These are phyloP conservation scores for Trididemnum clinides DNA, from an alignment of 23 tunicate species.

Conservation along the genomic window DNA sequence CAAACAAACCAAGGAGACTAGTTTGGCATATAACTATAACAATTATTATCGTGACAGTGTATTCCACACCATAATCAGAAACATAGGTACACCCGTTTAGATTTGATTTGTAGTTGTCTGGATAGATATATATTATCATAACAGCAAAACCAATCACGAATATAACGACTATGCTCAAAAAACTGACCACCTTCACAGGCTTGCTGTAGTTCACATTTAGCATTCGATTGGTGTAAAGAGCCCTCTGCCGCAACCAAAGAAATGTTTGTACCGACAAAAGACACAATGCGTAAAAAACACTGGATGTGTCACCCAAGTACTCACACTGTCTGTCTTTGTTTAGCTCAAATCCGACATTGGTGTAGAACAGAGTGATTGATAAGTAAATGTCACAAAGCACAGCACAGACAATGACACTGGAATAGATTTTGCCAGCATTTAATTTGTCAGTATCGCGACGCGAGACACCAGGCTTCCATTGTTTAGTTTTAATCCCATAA, in stretches of 20 bases:
- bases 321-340: slow-evolving; percentile 27
- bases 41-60: neutral
- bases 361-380: neutral
- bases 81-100: slow-evolving; percentile 27
- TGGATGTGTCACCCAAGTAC: slow-evolving; percentile 27
- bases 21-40: slow-evolving; percentile 41
- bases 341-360: slow-evolving; percentile 13
- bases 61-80: neutral
- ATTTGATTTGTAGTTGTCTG: slow-evolving; percentile 7
- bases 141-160: slow-evolving; percentile 8
- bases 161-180: slow-evolving; percentile 26
- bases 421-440: slow-evolving; percentile 11
- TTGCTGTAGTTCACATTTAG: slow-evolving; percentile 33
- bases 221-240: slow-evolving; percentile 48
- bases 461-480: slow-evolving; percentile 17
- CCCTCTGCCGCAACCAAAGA: slow-evolving; percentile 58
- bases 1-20: slow-evolving; percentile 30
- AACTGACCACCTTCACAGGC: slow-evolving; percentile 22
- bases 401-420: slow-evolving; percentile 34
- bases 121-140: neutral
- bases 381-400: slow-evolving; percentile 6
- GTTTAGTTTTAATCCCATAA: slow-evolving; percentile 33
- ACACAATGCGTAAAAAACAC: slow-evolving; percentile 23
- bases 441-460: neutral
- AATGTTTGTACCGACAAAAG: slow-evolving; percentile 24